Conservation (phyloP, 2,113 vertebrate genomes). For the Lampris incognitus region DNA sequence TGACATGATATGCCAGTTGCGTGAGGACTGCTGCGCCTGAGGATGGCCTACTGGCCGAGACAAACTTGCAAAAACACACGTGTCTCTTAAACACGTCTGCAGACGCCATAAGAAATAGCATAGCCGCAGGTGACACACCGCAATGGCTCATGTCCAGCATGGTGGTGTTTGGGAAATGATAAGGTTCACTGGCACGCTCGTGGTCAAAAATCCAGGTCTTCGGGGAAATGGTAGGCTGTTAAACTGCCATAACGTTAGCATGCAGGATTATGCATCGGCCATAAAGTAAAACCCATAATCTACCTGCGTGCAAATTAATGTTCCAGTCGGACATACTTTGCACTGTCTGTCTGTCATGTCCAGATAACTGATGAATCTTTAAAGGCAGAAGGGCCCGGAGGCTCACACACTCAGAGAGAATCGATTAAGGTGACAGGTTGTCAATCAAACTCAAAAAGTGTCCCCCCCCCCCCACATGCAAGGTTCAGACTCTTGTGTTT, state of each 20-base stretch:
- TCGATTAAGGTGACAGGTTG: constrained; percentile 6
- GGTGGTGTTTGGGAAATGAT: constrained; percentile 11
- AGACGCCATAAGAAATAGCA: constrained; percentile 7
- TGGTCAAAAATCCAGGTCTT: constrained; percentile 24
- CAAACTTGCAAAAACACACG: constrained; percentile 32
- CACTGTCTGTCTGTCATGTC: constrained; percentile 34
- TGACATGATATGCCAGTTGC: constrained; percentile 9
- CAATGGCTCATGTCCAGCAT: constrained; percentile 14
- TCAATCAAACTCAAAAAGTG: not conserved
- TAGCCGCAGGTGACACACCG: constrained; percentile 42
- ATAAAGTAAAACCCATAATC: constrained; percentile 37
- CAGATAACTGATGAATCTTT: not conserved
- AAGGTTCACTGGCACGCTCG: constrained; percentile 46
- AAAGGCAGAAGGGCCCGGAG: constrained; percentile 25
- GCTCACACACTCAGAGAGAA: not conserved
- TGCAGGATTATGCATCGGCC: constrained; percentile 36
- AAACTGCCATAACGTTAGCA: constrained; percentile 25
- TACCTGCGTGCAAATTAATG: constrained; percentile 26
- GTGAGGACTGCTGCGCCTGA: constrained; percentile 23
- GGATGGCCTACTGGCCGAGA: constrained; percentile 4
- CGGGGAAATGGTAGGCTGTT: constrained; percentile 22
- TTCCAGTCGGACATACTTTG: not conserved
- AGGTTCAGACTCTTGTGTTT: no score
- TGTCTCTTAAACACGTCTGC: constrained; percentile 13
- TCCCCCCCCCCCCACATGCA: not conserved